These are phyloP conservation scores for Phoxinus dragarum DNA, from an alignment of 2,797 vertebrate genomes.

Conservation along the genomic window DNA sequence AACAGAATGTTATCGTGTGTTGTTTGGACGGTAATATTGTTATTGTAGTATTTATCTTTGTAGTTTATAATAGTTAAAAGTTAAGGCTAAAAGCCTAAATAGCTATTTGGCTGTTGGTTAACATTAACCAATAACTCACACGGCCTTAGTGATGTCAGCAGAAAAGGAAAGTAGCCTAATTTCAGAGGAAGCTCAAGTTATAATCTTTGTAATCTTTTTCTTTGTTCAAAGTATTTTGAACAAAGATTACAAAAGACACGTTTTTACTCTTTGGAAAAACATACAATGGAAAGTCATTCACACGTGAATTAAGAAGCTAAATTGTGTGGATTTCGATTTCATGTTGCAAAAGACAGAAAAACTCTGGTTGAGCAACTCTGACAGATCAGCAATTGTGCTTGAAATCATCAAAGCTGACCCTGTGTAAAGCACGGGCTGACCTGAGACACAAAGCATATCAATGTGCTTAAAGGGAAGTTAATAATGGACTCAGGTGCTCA, in stretches of 20 bases:
- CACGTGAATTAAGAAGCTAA: not conserved
- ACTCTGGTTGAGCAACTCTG: constrained; percentile 25
- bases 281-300: not conserved
- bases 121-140: not conserved
- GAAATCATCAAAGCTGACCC: constrained; percentile 58
- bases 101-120: not conserved
- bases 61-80: not conserved
- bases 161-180: not conserved
- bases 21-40: not conserved
- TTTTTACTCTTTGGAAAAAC: constrained; percentile 1
- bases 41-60: not conserved
- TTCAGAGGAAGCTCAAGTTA: not conserved
- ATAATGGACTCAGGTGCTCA: constrained; percentile 58
- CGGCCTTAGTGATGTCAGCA: not conserved
- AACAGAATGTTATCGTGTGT: not conserved
- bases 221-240: not conserved
- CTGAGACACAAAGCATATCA: constrained; percentile 32
- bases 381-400: constrained; percentile 22
- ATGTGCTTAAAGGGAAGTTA: constrained; percentile 37
- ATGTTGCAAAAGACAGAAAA: not conserved
- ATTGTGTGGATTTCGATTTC: constrained; percentile 2
- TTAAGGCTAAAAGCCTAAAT: not conserved
- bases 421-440: constrained; percentile 51
- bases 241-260: not conserved
- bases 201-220: too few relatives aligned